A percentile compares a stretch with the other conserved stretches of the same genome.
Evolutionary conservation across 37 sponge, comb jelly and placozoan species (phyloP).

Genomic region (Dysidea cf. avara): DNA sequence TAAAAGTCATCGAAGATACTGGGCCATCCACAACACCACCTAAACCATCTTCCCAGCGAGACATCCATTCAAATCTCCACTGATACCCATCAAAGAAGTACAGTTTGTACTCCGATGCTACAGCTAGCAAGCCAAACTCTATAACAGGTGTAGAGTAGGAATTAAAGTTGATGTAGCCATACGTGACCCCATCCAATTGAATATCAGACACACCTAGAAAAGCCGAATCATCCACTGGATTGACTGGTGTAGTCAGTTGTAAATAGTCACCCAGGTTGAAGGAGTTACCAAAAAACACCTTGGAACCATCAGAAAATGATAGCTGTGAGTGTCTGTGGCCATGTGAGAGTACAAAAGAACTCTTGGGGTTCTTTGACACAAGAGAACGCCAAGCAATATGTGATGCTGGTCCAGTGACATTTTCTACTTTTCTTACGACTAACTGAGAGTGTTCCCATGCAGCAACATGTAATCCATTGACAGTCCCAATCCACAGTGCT

Average conservation of each 20-base stretch:
- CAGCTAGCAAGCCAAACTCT: conserved; percentile 71
- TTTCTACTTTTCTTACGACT: neutral
- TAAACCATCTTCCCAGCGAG: conserved; percentile 53
- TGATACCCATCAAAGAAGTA: conserved; percentile 69
- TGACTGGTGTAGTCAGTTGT: too few species aligned
- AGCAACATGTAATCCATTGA: conserved; percentile 44
- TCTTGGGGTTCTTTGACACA: conserved; percentile 5
- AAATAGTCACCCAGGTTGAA: too few species aligned
- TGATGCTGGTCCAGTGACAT: conserved; percentile 8
- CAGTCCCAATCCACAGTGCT: conserved; percentile 63
- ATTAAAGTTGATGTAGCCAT: neutral
- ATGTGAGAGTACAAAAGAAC: conserved; percentile 27
- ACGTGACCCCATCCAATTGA: neutral
- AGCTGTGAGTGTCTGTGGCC: conserved; percentile 23
- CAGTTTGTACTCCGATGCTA: conserved; percentile 33
- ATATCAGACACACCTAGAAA: too few species aligned
- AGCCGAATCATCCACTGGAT: too few species aligned
- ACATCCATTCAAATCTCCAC: conserved; percentile 88
- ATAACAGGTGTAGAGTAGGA: neutral
- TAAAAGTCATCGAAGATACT: conserved; percentile 56
- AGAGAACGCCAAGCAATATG: conserved; percentile 5
- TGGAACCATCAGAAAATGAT: neutral
- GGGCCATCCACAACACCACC: conserved; percentile 86
- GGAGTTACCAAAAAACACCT: too few species aligned
- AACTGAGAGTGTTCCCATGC: neutral